Evolutionary conservation across 2,888 invertebrate genomes (phyloP).

Genomic region (Heterodera filipjevi): DNA sequence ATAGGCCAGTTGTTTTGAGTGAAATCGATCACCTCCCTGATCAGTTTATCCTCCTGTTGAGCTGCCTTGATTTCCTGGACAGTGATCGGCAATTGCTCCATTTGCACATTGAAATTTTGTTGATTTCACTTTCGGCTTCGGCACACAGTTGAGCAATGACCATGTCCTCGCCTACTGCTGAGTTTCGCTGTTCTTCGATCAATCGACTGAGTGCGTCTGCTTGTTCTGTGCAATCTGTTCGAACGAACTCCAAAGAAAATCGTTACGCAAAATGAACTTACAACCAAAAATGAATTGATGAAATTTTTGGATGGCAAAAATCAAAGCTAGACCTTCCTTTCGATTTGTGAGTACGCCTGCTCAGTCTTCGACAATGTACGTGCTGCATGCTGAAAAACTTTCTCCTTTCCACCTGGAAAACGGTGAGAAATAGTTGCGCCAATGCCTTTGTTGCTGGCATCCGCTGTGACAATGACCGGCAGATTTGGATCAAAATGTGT

Average conservation of each 20-base stretch:
- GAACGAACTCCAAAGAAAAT: conserved; percentile 60
- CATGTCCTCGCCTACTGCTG: too few species aligned
- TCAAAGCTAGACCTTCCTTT: conserved; percentile 65
- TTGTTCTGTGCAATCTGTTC: conserved; percentile 57
- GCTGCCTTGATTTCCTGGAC: conserved; percentile 13
- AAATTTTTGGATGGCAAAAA: conserved; percentile 62
- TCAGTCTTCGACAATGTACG: conserved; percentile 45
- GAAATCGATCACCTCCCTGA: neutral
- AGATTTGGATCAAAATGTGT: conserved; percentile 59
- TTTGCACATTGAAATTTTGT: neutral
- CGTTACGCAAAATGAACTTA: conserved; percentile 61
- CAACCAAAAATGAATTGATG: conserved; percentile 46
- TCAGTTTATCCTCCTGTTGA: neutral
- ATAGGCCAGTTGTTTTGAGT: conserved; percentile 18
- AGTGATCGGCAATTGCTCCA: conserved; percentile 20
- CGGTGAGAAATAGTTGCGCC: conserved; percentile 45
- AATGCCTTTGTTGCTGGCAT: conserved; percentile 57
- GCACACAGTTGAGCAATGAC: too few species aligned
- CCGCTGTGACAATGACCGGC: conserved; percentile 63
- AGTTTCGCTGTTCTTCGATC: neutral
- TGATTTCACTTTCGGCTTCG: too few species aligned
- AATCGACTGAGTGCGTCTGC: conserved; percentile 64
- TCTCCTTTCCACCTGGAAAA: conserved; percentile 52
- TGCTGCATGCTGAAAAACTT: conserved; percentile 45
- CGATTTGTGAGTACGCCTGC: conserved; percentile 25